phyloP scores from a whole-genome alignment of 2,797 vertebrate species.

The Sebastes melanostomus region DNA sequence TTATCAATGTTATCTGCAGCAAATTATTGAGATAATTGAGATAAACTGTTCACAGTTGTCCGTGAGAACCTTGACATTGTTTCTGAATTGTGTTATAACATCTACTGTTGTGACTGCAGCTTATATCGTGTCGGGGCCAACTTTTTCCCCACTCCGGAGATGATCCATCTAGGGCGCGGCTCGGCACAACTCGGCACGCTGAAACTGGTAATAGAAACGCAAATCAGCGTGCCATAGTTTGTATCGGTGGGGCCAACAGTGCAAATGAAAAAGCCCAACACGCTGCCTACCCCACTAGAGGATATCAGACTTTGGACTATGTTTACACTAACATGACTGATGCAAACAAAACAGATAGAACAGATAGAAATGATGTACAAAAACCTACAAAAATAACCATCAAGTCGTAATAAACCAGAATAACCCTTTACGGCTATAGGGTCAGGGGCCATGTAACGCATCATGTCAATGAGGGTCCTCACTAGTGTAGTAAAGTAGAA shows the following conservation, averaged over 20 bases:
- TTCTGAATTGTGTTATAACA: not conserved
- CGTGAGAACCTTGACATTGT: not conserved
- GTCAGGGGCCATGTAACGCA: not conserved
- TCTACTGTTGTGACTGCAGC: too few species aligned
- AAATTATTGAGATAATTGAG: too few species aligned
- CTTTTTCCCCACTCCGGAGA: too few species aligned
- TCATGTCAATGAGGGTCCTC: not conserved
- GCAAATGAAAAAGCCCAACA: too few species aligned
- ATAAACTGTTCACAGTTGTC: not conserved
- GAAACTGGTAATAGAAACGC: too few species aligned
- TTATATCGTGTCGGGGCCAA: too few species aligned
- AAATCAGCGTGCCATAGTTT: too few species aligned
- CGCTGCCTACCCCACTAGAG: fast-evolving
- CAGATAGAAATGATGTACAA: not conserved
- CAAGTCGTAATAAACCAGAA: not conserved
- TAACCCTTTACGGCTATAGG: not conserved
- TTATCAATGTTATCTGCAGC: too few species aligned
- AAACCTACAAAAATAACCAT: not conserved
- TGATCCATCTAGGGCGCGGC: too few species aligned
- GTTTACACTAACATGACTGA: not conserved
- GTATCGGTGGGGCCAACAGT: fast-evolving
- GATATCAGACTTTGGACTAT: not conserved
- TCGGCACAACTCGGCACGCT: too few species aligned
- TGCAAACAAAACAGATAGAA: too few species aligned
- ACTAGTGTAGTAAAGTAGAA: not conserved